phyloP scores from a whole-genome alignment of 64 coral and sea anemone species.

The Pocillopora damicornis region DNA sequence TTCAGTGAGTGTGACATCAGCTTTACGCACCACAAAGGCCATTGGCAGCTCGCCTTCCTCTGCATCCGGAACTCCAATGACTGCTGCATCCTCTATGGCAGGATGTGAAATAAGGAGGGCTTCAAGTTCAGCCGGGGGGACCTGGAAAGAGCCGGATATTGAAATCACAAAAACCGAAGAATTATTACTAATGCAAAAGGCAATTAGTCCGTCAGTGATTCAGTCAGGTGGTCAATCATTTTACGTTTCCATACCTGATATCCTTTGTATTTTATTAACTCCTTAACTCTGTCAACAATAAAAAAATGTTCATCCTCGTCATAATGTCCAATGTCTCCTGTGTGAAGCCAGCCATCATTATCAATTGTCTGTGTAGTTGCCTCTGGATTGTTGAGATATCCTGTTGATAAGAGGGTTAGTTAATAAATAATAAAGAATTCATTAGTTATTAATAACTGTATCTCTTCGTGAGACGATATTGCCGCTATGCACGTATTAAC shows the following conservation, averaged over 20 bases:
- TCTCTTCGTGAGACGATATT: too few species aligned
- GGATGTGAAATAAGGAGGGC: slow-evolving; percentile 57
- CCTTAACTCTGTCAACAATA: slow-evolving; percentile 66
- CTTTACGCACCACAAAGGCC: slow-evolving; percentile 60
- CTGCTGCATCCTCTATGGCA: slow-evolving; percentile 56
- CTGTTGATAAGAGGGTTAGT: neutral
- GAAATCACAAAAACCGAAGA: neutral
- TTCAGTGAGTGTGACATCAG: slow-evolving; percentile 36
- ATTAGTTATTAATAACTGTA: too few species aligned
- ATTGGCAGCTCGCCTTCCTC: slow-evolving; percentile 65
- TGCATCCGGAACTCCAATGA: slow-evolving; percentile 58
- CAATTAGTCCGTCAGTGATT: too few species aligned
- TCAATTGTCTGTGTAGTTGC: slow-evolving; percentile 50
- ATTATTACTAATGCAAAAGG: neutral
- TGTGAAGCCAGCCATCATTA: slow-evolving; percentile 66
- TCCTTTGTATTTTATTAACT: slow-evolving; percentile 74
- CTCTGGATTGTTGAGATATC: slow-evolving; percentile 57
- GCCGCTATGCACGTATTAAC: too few species aligned
- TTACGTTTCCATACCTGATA: slow-evolving; percentile 36
- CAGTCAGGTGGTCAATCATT: neutral
- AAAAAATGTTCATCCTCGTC: slow-evolving; percentile 72
- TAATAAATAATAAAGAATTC: too few species aligned
- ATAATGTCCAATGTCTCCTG: slow-evolving; percentile 77
- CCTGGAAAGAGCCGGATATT: slow-evolving; percentile 16
- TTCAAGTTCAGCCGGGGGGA: slow-evolving; percentile 66